phyloP scores from a whole-genome alignment of 2,797 vertebrate genomes.

The Moxostoma hubbsi region DNA sequence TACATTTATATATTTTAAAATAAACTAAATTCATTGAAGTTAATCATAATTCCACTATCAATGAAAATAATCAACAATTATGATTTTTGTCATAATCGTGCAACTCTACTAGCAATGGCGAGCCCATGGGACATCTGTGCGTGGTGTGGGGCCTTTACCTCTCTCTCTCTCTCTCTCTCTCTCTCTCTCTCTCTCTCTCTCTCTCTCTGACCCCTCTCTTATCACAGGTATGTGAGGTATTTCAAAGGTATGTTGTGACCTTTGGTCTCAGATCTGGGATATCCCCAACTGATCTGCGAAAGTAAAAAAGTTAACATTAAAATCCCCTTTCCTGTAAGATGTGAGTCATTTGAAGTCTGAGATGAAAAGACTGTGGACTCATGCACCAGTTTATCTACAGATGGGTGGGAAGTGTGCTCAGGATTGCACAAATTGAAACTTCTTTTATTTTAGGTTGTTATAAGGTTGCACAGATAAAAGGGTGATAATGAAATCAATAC shows the following conservation, averaged over 20 bases:
- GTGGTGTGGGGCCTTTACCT: conserved; percentile 2
- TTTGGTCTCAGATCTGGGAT: conserved; percentile 31
- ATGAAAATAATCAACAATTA: too few relatives aligned
- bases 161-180: neutral
- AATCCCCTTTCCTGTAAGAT: conserved; percentile 30
- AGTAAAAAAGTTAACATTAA: conserved; percentile 9
- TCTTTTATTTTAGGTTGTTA: neutral
- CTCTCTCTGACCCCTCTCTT: conserved; percentile 9
- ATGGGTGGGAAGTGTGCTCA: conserved; percentile 26
- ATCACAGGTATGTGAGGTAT: conserved; percentile 26
- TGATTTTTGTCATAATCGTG: too few relatives aligned
- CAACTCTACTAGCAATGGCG: too few relatives aligned
- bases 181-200: neutral
- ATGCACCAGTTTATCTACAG: conserved; percentile 34
- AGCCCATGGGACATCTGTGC: too few relatives aligned
- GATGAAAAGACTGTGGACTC: conserved; percentile 1
- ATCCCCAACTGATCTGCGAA: conserved; percentile 17
- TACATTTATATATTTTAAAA: too few relatives aligned
- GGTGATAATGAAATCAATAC: too few relatives aligned
- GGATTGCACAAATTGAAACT: conserved; percentile 28
- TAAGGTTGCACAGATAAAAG: too few relatives aligned
- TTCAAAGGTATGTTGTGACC: conserved; percentile 13
- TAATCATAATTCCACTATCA: too few relatives aligned
- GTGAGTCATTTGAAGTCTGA: conserved; percentile 12
- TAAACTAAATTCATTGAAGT: too few relatives aligned